phyloP scores from a whole-genome alignment of 2,888 invertebrate genomes.

The Resseliella maxima region DNA sequence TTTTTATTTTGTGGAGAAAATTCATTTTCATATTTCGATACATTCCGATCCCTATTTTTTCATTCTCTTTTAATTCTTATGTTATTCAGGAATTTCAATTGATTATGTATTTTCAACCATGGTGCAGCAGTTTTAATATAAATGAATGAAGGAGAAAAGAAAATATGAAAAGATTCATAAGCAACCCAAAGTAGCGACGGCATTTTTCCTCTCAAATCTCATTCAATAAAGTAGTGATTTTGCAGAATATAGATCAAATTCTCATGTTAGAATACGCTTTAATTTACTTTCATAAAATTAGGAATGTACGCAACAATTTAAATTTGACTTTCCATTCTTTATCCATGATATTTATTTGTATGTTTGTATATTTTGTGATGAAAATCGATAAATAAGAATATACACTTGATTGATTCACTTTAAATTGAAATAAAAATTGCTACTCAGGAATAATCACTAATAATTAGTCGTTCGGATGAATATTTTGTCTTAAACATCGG shows the following conservation, averaged over 20 bases:
- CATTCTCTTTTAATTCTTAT: background rate
- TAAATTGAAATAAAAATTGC: no score
- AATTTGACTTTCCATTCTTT: background rate
- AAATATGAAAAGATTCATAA: background rate
- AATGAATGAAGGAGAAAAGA: background rate
- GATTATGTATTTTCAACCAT: background rate
- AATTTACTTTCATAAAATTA: background rate
- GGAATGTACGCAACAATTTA: background rate
- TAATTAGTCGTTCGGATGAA: no score
- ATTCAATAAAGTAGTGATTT: no score
- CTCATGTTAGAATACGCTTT: no score
- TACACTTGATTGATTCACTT: no score
- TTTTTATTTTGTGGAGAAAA: no score
- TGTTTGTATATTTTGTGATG: background rate
- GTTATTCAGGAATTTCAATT: background rate
- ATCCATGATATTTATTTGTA: no score
- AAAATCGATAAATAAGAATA: background rate
- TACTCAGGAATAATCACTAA: no score
- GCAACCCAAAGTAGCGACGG: background rate
- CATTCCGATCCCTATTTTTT: background rate
- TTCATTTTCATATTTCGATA: background rate
- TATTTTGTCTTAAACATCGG: no score
- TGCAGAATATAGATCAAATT: no score
- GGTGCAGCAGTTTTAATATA: background rate
- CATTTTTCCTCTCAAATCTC: no score